phyloP scores from a whole-genome alignment of 2,113 vertebrate species.

The Xyrauchen texanus region DNA sequence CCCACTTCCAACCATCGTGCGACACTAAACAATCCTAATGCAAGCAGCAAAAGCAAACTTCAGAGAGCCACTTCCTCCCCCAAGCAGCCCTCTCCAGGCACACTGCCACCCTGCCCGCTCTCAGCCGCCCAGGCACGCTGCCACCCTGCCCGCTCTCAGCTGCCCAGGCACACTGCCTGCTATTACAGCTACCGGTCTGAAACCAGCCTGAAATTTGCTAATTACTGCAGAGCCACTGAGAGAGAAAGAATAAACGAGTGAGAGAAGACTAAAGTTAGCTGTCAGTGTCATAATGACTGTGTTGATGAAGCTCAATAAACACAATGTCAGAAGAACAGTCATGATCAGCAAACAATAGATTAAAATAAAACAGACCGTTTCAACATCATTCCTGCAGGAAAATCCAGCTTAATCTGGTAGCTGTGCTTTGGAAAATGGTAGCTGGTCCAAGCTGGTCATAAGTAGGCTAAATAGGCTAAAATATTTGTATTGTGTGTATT shows the following conservation, averaged over 20 bases:
- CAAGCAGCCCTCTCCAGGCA: background rate
- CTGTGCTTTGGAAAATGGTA: no score
- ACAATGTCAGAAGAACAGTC: background rate
- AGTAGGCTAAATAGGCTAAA: no score
- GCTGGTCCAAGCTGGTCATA: no score
- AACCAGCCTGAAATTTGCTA: slow-evolving; percentile 21
- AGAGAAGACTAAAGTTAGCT: background rate
- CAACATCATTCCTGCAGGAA: no score
- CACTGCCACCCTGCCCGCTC: slow-evolving; percentile 1
- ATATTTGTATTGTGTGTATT: no score
- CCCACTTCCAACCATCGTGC: slow-evolving; percentile 42
- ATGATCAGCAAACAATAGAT: no score
- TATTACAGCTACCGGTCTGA: slow-evolving; percentile 5
- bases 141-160: background rate
- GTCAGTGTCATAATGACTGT: background rate
- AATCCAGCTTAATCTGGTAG: no score
- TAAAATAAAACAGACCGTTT: no score
- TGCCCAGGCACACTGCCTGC: background rate
- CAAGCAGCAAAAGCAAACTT: slow-evolving; percentile 34
- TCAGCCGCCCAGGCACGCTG: background rate
- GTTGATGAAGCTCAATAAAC: background rate
- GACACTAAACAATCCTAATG: slow-evolving; percentile 23
- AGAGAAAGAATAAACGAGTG: background rate
- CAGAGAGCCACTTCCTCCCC: slow-evolving; percentile 18
- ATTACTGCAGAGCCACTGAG: slow-evolving; percentile 22